Percentiles rank a stretch among this genome's conserved stretches.
phyloP scores from a whole-genome alignment of 2,113 vertebrate species.

The Sylvilagus bachmani region DNA sequence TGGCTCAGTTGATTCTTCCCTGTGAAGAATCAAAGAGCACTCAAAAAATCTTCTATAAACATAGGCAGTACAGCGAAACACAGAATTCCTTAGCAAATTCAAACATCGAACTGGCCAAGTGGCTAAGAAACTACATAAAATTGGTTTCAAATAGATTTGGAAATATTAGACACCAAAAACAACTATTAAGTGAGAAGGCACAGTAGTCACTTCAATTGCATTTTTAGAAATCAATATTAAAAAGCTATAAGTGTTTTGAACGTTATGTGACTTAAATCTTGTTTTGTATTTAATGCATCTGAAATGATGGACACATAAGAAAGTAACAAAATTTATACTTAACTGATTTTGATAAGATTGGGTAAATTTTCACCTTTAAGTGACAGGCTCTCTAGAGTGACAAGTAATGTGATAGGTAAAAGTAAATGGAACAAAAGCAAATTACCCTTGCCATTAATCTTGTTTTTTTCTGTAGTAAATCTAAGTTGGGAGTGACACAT shows the following conservation, averaged over 20 bases:
- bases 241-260: conserved; percentile 4
- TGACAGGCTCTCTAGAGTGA: conserved; percentile 71
- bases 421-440: conserved; percentile 80
- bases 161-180: conserved; percentile 29
- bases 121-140: conserved; percentile 16
- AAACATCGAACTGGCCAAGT: not conserved
- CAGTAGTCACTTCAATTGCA: not conserved
- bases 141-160: conserved; percentile 26
- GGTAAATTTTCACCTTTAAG: conserved; percentile 70
- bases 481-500: conserved; percentile 65
- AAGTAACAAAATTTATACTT: conserved; percentile 74
- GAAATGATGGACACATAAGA: conserved; percentile 47
- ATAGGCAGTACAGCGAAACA: not conserved
- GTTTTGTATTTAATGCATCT: conserved; percentile 65
- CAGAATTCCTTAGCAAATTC: conserved; percentile 34
- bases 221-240: conserved; percentile 61
- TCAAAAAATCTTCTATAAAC: conserved; percentile 39
- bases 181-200: conserved; percentile 34
- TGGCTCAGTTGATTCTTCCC: not conserved
- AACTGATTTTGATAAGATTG: conserved; percentile 69
- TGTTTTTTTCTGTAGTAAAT: conserved; percentile 68
- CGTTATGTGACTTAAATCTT: conserved; percentile 11
- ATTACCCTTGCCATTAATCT: conserved; percentile 69
- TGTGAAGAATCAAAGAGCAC: conserved; percentile 33
- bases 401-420: conserved; percentile 73